A percentile compares a stretch with the other conserved stretches of the same genome.
These are phyloP conservation scores for Volucella inanis DNA, from an alignment of 2,888 invertebrate genomes.

Conservation along the genomic window DNA sequence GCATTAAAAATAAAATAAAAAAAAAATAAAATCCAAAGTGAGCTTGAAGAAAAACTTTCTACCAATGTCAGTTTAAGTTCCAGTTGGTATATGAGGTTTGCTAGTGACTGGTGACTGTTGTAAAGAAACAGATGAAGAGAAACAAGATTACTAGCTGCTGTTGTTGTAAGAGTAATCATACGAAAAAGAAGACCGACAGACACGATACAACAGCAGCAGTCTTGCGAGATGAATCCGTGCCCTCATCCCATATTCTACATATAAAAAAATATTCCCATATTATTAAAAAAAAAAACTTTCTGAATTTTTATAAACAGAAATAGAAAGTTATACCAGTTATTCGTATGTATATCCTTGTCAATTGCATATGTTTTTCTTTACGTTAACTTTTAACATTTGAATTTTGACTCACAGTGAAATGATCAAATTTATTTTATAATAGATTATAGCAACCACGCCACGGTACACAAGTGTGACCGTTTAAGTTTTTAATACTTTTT, in stretches of 20 bases:
- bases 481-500: no score
- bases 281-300: slow-evolving; percentile 35
- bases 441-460: no score
- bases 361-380: no score
- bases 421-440: no score
- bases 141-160: slow-evolving; percentile 65
- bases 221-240: background rate
- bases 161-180: slow-evolving; percentile 48
- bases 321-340: no score
- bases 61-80: slow-evolving; percentile 54
- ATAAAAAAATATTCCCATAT: slow-evolving; percentile 6
- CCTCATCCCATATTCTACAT: slow-evolving; percentile 9
- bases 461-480: no score
- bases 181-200: slow-evolving; percentile 48
- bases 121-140: slow-evolving; percentile 43
- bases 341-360: no score
- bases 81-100: slow-evolving; percentile 61
- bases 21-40: slow-evolving; percentile 56
- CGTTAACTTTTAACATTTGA: no score
- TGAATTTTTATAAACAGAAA: slow-evolving; percentile 16
- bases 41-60: slow-evolving; percentile 60
- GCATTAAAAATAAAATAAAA: slow-evolving; percentile 40
- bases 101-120: slow-evolving; percentile 56
- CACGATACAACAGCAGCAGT: slow-evolving; percentile 51
- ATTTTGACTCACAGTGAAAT: no score